A percentile compares a stretch with the other conserved stretches of the same genome.
Conservation (phyloP, 2,113 vertebrate species). For the Haemorhous mexicanus region DNA sequence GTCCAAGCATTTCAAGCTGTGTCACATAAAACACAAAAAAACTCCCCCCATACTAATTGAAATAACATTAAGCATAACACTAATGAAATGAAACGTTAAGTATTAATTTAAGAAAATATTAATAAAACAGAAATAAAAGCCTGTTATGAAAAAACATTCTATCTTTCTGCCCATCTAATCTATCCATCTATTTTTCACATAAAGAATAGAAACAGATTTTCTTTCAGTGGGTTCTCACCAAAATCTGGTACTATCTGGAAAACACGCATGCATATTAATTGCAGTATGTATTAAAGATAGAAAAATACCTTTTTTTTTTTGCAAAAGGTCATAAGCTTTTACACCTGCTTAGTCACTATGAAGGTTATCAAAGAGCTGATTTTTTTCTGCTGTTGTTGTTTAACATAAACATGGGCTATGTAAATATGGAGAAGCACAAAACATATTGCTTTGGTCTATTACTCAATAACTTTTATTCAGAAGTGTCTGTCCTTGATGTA, state of each 20-base stretch:
- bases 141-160: background rate
- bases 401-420: background rate
- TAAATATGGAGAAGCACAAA: background rate
- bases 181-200: background rate
- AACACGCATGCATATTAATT: background rate
- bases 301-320: background rate
- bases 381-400: background rate
- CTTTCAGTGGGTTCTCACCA: background rate
- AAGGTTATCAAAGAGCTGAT: background rate
- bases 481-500: background rate
- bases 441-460: background rate
- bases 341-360: background rate
- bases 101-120: background rate
- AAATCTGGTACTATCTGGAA: background rate
- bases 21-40: background rate
- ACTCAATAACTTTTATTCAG: background rate
- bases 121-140: background rate
- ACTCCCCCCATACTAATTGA: background rate
- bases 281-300: background rate
- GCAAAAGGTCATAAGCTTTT: background rate
- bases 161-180: background rate
- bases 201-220: background rate
- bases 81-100: conserved; percentile 16
- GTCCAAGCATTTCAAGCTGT: conserved; percentile 15
- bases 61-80: background rate